Conservation (phyloP, 1,140 invertebrate species). For the Trichonephila inaurata region DNA sequence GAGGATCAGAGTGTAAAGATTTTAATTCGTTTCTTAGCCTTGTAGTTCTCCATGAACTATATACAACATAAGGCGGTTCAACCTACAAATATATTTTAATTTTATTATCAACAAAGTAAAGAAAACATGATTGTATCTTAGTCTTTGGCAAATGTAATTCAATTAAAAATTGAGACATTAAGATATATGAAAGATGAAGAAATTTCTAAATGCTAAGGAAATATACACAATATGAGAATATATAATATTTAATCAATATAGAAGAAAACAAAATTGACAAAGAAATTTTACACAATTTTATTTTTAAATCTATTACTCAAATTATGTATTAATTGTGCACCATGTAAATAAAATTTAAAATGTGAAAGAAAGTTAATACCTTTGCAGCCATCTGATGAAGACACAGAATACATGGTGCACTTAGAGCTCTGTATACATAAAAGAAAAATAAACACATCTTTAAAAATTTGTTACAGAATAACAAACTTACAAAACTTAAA, state of each 20-base stretch:
- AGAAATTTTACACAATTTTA: too few relatives aligned
- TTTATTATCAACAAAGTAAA: too few relatives aligned
- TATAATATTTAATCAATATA: too few relatives aligned
- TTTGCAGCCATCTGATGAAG: slow-evolving; percentile 83
- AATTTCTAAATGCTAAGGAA: too few relatives aligned
- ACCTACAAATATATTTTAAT: slow-evolving; percentile 80
- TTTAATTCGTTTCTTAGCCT: slow-evolving; percentile 88
- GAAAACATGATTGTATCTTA: not conserved
- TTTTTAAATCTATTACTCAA: too few relatives aligned
- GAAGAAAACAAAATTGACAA: too few relatives aligned
- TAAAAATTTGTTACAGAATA: too few relatives aligned
- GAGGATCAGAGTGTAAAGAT: slow-evolving; percentile 82
- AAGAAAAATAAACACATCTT: not conserved
- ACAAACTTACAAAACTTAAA: too few relatives aligned
- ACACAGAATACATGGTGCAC: slow-evolving; percentile 91
- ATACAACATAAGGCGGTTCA: slow-evolving; percentile 83
- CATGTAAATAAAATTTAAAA: too few relatives aligned
- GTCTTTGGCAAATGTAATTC: not conserved
- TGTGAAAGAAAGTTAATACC: slow-evolving; percentile 77
- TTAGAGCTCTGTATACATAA: slow-evolving; percentile 83
- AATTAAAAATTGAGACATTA: not conserved
- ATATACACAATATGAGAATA: too few relatives aligned
- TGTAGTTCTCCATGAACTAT: slow-evolving; percentile 88
- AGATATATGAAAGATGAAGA: too few relatives aligned
- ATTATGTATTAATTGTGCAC: too few relatives aligned